Percentiles rank a stretch among this genome's conserved stretches.
phyloP scores from a whole-genome alignment of 2,113 vertebrate species.

The Ctenodactylus gundi region DNA sequence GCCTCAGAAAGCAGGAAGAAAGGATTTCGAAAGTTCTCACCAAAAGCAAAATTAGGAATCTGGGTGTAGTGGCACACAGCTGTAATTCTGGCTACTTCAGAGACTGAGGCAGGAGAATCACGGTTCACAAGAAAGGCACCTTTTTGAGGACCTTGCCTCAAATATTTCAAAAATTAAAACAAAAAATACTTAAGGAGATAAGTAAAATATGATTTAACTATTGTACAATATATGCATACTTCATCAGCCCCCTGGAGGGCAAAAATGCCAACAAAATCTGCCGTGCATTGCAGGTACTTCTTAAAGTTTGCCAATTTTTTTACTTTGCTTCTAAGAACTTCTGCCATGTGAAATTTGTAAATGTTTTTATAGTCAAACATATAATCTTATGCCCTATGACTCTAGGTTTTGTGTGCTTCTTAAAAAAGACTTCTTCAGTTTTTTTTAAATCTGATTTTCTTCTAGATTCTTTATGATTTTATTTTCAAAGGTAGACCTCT shows the following conservation, averaged over 20 bases:
- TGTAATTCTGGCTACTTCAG: no score
- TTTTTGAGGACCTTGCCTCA: no score
- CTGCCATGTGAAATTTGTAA: not conserved
- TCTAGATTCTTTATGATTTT: not conserved
- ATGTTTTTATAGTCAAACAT: not conserved
- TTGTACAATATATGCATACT: not conserved
- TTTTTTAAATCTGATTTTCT: not conserved
- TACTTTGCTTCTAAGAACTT: constrained; percentile 33
- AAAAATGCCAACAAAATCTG: no score
- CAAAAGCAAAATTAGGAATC: no score
- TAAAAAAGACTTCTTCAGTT: not conserved
- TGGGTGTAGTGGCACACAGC: no score
- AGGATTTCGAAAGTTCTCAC: not conserved
- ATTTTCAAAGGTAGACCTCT: not conserved
- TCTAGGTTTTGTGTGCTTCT: not conserved
- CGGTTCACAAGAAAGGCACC: no score
- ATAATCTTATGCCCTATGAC: not conserved
- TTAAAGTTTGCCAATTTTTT: not conserved
- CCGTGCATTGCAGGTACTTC: not conserved
- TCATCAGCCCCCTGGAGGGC: not conserved
- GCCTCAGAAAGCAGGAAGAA: not conserved
- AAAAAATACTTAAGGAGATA: not conserved
- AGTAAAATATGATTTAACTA: not conserved
- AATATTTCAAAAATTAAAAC: no score
- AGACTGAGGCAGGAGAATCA: no score